Percentiles rank a stretch among this genome's conserved stretches.
These are phyloP conservation scores for Phaonia tiefii DNA, from an alignment of 2,888 invertebrate genomes.

Conservation along the genomic window DNA sequence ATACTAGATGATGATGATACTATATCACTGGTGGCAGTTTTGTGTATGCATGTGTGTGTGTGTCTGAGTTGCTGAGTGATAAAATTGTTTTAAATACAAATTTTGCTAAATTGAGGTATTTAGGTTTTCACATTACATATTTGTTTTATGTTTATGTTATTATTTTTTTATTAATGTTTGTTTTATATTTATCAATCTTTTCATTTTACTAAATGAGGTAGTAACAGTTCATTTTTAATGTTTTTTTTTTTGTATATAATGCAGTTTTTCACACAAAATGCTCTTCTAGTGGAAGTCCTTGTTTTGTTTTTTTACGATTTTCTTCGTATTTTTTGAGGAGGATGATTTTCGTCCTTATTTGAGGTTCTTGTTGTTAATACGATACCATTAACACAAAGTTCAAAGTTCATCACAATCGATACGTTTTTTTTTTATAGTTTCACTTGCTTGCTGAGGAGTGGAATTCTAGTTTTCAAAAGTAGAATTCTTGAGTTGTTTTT, in stretches of 20 bases:
- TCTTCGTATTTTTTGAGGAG: constrained; percentile 2
- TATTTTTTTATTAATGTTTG: constrained; percentile 39
- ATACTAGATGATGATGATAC: constrained; percentile 44
- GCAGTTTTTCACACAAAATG: constrained; percentile 29
- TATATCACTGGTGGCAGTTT: constrained; percentile 54
- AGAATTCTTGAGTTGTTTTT: not conserved
- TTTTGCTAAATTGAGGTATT: constrained; percentile 68
- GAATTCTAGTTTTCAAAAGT: constrained; percentile 18
- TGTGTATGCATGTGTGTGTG: constrained; percentile 29
- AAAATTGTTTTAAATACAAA: constrained; percentile 57
- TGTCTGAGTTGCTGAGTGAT: constrained; percentile 26
- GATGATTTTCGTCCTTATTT: constrained; percentile 27
- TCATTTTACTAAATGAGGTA: constrained; percentile 67
- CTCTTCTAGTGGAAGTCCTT: constrained; percentile 37
- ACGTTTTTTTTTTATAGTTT: constrained; percentile 4
- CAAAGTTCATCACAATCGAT: constrained; percentile 37
- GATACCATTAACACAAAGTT: constrained; percentile 38
- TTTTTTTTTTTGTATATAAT: constrained; percentile 38
- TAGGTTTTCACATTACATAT: constrained; percentile 51
- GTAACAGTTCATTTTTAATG: constrained; percentile 52
- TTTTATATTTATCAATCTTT: constrained; percentile 15
- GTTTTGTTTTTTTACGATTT: constrained; percentile 15
- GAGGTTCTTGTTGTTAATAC: constrained; percentile 44
- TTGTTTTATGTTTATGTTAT: constrained; percentile 54
- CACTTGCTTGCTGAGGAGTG: constrained; percentile 22